Evolutionary conservation across 2,888 invertebrate species (phyloP), one percentile per base, ranked within the genome.

Genomic region (Xanthorhoe spadicearia): DNA sequence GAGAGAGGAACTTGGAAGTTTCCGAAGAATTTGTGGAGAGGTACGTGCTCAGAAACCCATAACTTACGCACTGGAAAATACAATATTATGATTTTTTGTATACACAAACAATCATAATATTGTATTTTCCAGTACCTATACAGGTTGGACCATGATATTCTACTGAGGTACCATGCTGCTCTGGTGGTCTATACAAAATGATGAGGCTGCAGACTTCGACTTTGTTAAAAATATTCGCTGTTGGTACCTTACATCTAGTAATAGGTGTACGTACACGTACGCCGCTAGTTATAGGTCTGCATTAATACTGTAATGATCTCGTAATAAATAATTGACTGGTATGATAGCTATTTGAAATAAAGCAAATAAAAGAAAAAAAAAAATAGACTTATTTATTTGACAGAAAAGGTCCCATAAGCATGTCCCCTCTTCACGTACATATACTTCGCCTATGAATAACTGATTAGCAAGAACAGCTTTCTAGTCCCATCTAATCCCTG

Each of bases 11-110:
- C 65, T 17, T 89, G 28, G 83, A 86, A 54, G 71, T 84, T 1
- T 75, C 74, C 9, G 87, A 89, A 60, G 88, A 89, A 71, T 87
- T 86, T n/a, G 70, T 86, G 0, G 83, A 87, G 61, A 77, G 80
- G 66, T 89, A 83, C 51, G 63, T 84, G 17, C 19, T 57, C 23
- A 43, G 52, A 13, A 23, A 58, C 28, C 19, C n/a, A 2, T 51
- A 15, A 59, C 59, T 15, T 58, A 15, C 15, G 4, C 15, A 17
- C 4, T 48, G 15, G 48, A 17, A 48, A 48, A 5, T 48, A 43
- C 38, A 43, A 13, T 3, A 17, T 4, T 23, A n/a, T n/a, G n/a
- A n/a, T n/a, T n/a, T n/a, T n/a, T n/a, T n/a, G n/a, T n/a, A n/a
- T n/a, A n/a, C n/a, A n/a, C n/a, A n/a, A n/a, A n/a, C n/a, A n/a